These are phyloP conservation scores for Scaptomyza reducta DNA, from an alignment of 2,888 invertebrate species.

Conservation along the genomic window DNA sequence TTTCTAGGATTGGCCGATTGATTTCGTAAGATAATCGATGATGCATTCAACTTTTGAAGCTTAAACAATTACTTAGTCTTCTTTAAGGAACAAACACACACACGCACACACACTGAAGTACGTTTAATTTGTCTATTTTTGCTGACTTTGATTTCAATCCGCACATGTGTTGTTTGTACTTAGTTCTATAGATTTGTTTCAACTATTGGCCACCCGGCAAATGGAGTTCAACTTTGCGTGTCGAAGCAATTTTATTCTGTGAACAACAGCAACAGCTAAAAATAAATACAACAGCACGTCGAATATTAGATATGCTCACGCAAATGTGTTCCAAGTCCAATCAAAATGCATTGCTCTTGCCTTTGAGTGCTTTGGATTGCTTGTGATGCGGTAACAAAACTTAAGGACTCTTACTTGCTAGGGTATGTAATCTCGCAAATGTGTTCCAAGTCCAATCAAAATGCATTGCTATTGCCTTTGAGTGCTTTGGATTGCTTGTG, in stretches of 20 bases:
- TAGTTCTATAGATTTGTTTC: conserved; percentile 1
- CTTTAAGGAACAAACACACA: not conserved
- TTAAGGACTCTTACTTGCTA: too few relatives aligned
- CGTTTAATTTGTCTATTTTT: not conserved
- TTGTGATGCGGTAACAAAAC: not conserved
- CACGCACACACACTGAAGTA: not conserved
- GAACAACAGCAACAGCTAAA: not conserved
- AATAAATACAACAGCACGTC: not conserved
- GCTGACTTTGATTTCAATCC: conserved; percentile 9
- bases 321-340: too few relatives aligned
- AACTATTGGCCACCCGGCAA: not conserved
- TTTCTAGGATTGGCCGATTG: too few relatives aligned
- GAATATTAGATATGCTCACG: not conserved
- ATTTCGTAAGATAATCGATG: too few relatives aligned
- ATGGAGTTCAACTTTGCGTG: conserved; percentile 26
- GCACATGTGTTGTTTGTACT: not conserved
- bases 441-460: too few relatives aligned
- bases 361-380: too few relatives aligned
- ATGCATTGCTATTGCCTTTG: too few relatives aligned
- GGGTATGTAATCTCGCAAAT: too few relatives aligned
- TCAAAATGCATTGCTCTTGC: too few relatives aligned
- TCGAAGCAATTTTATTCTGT: conserved; percentile 10
- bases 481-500: too few relatives aligned
- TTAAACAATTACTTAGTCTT: not conserved
- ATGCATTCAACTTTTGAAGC: not conserved